Conservation (phyloP, 2,113 vertebrate species). For the Pyxicephalus adspersus region DNA sequence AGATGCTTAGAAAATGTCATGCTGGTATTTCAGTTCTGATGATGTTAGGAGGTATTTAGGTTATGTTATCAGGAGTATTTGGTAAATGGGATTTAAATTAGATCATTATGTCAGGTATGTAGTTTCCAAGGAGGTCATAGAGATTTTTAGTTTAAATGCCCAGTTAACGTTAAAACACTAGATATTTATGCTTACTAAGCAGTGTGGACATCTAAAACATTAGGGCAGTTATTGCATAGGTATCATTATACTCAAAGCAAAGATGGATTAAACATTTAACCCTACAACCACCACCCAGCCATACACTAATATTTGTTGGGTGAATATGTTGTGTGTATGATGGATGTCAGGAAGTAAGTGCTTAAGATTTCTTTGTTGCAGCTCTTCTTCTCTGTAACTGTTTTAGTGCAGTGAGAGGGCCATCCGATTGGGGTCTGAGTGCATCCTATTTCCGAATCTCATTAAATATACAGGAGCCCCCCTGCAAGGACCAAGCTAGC, state of each 20-base stretch:
- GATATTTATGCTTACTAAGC: neutral
- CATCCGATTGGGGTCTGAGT: slow-evolving; percentile 23
- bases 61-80: too few species aligned
- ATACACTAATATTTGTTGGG: neutral
- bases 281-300: neutral
- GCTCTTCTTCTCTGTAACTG: slow-evolving; percentile 14
- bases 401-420: slow-evolving; percentile 13
- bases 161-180: neutral
- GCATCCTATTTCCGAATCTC: slow-evolving; percentile 24
- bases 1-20: too few species aligned
- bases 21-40: too few species aligned
- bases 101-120: too few species aligned
- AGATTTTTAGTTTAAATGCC: neutral
- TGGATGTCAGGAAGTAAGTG: slow-evolving; percentile 7
- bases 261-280: slow-evolving; percentile 6
- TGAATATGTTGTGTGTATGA: neutral
- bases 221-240: neutral
- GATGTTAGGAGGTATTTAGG: too few species aligned
- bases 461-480: slow-evolving; percentile 52
- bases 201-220: neutral
- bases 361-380: slow-evolving; percentile 10
- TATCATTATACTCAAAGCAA: neutral
- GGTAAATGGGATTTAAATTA: too few species aligned
- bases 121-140: too few species aligned
- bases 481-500: neutral